Conservation (phyloP, 2,888 invertebrate genomes). For the Ryuthela nishihirai region DNA sequence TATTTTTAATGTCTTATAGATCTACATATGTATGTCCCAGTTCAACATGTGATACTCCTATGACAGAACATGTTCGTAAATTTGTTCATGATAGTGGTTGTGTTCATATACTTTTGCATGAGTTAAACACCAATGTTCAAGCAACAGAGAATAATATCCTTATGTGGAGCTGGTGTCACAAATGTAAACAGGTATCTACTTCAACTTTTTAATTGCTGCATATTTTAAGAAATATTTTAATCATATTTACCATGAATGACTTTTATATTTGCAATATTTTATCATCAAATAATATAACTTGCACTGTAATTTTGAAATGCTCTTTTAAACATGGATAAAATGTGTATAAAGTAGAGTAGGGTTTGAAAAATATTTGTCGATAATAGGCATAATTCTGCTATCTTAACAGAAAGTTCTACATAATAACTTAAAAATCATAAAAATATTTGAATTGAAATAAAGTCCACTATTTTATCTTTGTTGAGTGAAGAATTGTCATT, state of each 20-base stretch:
- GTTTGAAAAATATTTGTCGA: no score
- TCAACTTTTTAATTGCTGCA: not conserved
- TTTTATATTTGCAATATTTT: not conserved
- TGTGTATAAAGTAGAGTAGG: no score
- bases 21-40: conserved; percentile 54
- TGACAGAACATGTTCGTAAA: conserved; percentile 79
- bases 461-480: no score
- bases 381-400: no score
- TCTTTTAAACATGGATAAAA: no score
- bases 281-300: no score
- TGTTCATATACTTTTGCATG: conserved; percentile 66
- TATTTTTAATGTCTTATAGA: no score
- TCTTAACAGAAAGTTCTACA: no score
- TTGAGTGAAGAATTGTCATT: no score
- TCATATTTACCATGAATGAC: not conserved
- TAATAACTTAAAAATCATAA: no score
- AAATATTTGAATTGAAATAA: no score
- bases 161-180: conserved; percentile 80
- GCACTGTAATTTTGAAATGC: no score
- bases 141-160: conserved; percentile 55
- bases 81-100: conserved; percentile 90
- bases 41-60: conserved; percentile 69
- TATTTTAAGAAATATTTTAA: not conserved
- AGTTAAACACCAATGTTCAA: conserved; percentile 49
- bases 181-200: conserved; percentile 54